Percentiles rank a stretch among this genome's conserved stretches.
phyloP scores from a whole-genome alignment of 2,113 vertebrate genomes.

The Pseudorhombus dupliciocellatus region DNA sequence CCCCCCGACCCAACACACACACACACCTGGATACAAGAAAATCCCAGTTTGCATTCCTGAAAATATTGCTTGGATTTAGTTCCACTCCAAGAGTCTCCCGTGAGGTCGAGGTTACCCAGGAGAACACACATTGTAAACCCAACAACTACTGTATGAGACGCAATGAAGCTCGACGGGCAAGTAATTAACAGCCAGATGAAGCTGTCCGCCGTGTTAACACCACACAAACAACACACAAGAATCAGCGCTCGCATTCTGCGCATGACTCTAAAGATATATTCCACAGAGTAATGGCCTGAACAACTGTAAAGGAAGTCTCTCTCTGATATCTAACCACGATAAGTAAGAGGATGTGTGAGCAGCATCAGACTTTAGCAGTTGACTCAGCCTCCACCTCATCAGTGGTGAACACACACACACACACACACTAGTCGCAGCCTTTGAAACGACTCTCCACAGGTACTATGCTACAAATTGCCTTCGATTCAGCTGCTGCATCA shows the following conservation, averaged over 20 bases:
- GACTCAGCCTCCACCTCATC: slow-evolving; percentile 69
- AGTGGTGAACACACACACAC: slow-evolving; percentile 24
- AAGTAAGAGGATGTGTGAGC: slow-evolving; percentile 54
- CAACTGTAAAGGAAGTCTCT: slow-evolving; percentile 27
- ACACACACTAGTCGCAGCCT: slow-evolving; percentile 53
- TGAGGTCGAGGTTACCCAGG: slow-evolving; percentile 33
- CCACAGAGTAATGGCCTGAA: not conserved
- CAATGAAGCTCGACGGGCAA: slow-evolving; percentile 9
- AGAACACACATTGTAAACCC: slow-evolving; percentile 17
- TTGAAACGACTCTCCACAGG: slow-evolving; percentile 73
- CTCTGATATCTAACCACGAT: slow-evolving; percentile 46
- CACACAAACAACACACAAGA: not conserved
- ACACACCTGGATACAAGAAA: slow-evolving; percentile 9
- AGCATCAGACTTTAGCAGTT: slow-evolving; percentile 65
- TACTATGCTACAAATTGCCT: slow-evolving; percentile 70
- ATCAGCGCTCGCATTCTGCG: not conserved
- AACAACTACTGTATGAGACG: slow-evolving; percentile 16
- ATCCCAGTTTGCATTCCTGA: slow-evolving; percentile 62
- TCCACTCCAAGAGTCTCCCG: slow-evolving; percentile 19
- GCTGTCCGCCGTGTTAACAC: not conserved
- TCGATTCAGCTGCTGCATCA: slow-evolving; percentile 73
- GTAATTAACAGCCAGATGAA: not conserved
- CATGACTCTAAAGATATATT: slow-evolving; percentile 5
- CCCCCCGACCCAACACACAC: slow-evolving; percentile 15
- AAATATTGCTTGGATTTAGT: slow-evolving; percentile 68